Evolutionary conservation across 2,113 vertebrate species (phyloP), one percentile per base, ranked within the genome.

Genomic region (Mohoua ochrocephala): DNA sequence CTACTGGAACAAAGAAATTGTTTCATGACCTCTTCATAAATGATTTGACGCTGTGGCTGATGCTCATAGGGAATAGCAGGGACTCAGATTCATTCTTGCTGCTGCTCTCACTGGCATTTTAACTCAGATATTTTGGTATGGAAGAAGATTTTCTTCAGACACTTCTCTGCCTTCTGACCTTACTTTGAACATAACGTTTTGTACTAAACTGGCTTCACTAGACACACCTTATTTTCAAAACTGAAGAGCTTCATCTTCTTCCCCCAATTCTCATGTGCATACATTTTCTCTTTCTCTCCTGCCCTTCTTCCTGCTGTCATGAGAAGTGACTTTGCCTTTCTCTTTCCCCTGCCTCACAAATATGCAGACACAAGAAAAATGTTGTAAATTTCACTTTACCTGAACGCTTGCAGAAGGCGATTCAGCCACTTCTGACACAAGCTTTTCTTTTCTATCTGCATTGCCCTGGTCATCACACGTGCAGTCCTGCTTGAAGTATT

Each of bases 401-500:
- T 98, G 98, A 85, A 91, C 94, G 14, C 84, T 94, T 70, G 61
- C 84, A 94, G 97, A 89, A 74, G 96, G 54, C 9, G 73, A 73
- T 80, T 89, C 74, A 57, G 71, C 81, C 24, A 64, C 91, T 53
- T 77, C 84, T 0, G 67, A 75, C 10, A 49, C 70, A 18, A 97
- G 95, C 24, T 93, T 93, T 96, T 80, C 91, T 85, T 94, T 98
- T 60, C 94, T 95, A 39, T 49, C 93, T 97, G 68, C 83, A 61
- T 91, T 96, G 97, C 21, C 84, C 75, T 89, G 94, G 30, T 98
- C 98, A 61, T 96, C 97, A 53, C 93, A 97, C 3, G 87, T 95
- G 71, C 97, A 96, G 67, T 98, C 99, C 80, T 98, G 98, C 93
- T 98, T 98, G 93, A 98, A 98, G 93, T 98, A 98, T 77, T 98